phyloP scores from a whole-genome alignment of 2,888 invertebrate species.

The Caenorhabditis plicata region DNA sequence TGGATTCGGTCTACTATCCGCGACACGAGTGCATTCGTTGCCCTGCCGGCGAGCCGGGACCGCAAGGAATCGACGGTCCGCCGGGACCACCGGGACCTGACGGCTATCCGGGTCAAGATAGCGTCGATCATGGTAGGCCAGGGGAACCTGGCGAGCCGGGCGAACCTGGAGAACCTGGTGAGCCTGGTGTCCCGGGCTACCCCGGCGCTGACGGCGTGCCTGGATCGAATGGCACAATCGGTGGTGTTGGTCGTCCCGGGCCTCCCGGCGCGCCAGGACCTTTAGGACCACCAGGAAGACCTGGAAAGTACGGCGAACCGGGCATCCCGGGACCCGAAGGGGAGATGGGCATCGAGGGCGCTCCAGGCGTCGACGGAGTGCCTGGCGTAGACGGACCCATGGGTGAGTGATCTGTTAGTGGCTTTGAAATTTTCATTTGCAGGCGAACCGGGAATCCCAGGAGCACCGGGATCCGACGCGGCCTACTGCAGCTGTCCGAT shows the following conservation, averaged over 20 bases:
- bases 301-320: constrained; percentile 18
- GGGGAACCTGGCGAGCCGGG: constrained; percentile 20
- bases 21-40: constrained; percentile 25
- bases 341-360: constrained; percentile 17
- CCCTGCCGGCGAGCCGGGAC: constrained; percentile 24
- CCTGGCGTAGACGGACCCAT: constrained; percentile 13
- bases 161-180: constrained; percentile 19
- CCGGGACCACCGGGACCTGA: constrained; percentile 19
- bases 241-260: constrained; percentile 15
- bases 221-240: constrained; percentile 14
- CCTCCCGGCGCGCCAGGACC: constrained; percentile 20
- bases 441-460: constrained; percentile 20
- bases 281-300: constrained; percentile 11
- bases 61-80: constrained; percentile 24
- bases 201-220: constrained; percentile 16
- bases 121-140: no score
- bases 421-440: constrained; percentile 1
- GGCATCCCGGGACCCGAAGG: constrained; percentile 30
- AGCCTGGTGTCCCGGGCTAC: constrained; percentile 21
- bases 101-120: neutral
- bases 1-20: constrained; percentile 17
- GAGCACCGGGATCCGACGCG: constrained; percentile 29
- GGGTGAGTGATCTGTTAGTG: neutral
- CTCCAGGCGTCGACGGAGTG: constrained; percentile 16
- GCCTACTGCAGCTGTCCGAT: constrained; percentile 30